Evolutionary conservation across 2,797 vertebrate genomes (phyloP), one percentile per base, ranked within the genome.

Genomic region (Octomys mimax): DNA sequence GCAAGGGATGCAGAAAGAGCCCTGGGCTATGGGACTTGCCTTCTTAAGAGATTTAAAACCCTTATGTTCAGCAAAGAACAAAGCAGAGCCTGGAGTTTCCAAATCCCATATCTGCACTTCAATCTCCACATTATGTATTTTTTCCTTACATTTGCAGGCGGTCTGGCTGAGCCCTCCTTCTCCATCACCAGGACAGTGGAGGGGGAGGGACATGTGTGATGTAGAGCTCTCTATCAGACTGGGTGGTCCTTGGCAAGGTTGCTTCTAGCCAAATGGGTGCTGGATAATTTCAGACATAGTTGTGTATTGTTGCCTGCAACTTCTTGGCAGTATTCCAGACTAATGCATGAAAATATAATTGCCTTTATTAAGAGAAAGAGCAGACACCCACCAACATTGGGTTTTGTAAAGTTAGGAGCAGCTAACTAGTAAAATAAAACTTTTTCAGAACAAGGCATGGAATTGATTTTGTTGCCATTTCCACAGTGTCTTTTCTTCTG

Each of bases 281-380:
- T 5, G 96, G 24, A 83, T 90, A 68, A 94, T 98, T 89, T 97
- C 95, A 46, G 6, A 97, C 96, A 94, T 87, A 96, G 93, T 94
- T 91, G 94, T 49, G 70, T 81, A 92, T 94, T 96, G 89, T 97
- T 92, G 95, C 92, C 91, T 95, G 80, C 0, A 91, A 77, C 70
- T 88, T 87, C 82, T 95, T 98, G 98, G 97, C 96, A 84, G 0
- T 0, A 78, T 90, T 97, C 96, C 98, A 97, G 0, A 0, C 22
- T 80, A 96, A 97, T 97, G 96, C 92, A 94, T 97, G 98, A 89
- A 96, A 97, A 96, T 70, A 49, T 96, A 97, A 93, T 42, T 87
- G 78, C 79, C 59, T 95, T 92, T 96, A 97, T 98, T 91, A 95
- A 87, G 95, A 93, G 95, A 96, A 96, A 96, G 97, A 97, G 97